phyloP scores from a whole-genome alignment of 1,140 invertebrate genomes.

The Eueides isabella region DNA sequence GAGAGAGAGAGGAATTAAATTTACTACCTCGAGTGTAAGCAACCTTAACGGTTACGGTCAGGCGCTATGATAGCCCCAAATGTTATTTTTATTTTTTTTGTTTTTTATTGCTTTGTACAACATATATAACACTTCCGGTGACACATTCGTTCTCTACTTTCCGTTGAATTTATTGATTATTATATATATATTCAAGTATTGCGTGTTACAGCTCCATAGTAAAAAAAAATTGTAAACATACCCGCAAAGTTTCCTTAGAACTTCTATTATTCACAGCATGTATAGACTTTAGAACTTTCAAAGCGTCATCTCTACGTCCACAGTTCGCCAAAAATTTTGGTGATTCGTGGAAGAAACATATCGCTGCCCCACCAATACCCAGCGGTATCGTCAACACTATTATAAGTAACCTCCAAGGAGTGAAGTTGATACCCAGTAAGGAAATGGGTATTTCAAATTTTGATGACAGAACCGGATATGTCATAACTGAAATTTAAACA shows the following conservation, averaged over 20 bases:
- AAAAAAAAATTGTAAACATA: slow-evolving; percentile 31
- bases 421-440: slow-evolving; percentile 73
- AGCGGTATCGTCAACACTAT: slow-evolving; percentile 85
- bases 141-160: no score
- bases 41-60: no score
- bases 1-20: no score
- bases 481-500: slow-evolving; percentile 58
- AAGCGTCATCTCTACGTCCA: slow-evolving; percentile 82
- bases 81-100: no score
- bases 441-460: slow-evolving; percentile 67
- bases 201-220: no score
- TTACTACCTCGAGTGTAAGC: no score
- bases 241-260: slow-evolving; percentile 56
- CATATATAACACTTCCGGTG: no score
- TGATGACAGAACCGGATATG: slow-evolving; percentile 72
- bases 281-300: slow-evolving; percentile 82
- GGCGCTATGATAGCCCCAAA: no score
- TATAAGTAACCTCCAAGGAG: slow-evolving; percentile 87
- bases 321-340: slow-evolving; percentile 86
- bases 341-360: slow-evolving; percentile 87
- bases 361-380: slow-evolving; percentile 82
- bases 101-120: no score
- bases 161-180: no score
- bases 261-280: slow-evolving; percentile 77
- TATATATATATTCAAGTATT: no score